Conservation (phyloP, 2,797 vertebrate species). For the Acipenser oxyrinchus region DNA sequence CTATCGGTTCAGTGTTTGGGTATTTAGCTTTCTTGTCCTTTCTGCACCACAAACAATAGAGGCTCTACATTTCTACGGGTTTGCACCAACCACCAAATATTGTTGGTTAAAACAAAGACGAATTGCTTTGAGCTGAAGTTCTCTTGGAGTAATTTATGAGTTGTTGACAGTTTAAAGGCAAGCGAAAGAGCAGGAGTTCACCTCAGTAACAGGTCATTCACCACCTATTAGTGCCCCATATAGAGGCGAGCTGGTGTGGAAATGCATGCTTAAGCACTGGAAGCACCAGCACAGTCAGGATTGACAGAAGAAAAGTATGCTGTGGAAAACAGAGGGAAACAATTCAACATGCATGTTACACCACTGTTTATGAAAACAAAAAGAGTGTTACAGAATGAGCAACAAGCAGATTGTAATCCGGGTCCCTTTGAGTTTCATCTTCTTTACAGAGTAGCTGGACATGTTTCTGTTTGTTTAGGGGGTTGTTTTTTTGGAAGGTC, state of each 20-base stretch:
- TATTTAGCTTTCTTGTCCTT: slow-evolving; percentile 34
- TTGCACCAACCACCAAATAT: slow-evolving; percentile 25
- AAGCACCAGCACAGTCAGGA: too few relatives aligned
- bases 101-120: slow-evolving; percentile 48
- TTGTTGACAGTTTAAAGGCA: slow-evolving; percentile 62
- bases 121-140: slow-evolving; percentile 41
- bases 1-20: slow-evolving; percentile 36
- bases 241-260: slow-evolving; percentile 17
- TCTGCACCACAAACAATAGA: slow-evolving; percentile 41
- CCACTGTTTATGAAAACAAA: too few relatives aligned
- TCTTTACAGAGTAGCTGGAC: too few relatives aligned
- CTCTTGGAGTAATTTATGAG: slow-evolving; percentile 57
- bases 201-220: slow-evolving; percentile 53
- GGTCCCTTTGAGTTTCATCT: too few relatives aligned
- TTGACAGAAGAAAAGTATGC: too few relatives aligned
- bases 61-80: slow-evolving; percentile 19
- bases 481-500: too few relatives aligned
- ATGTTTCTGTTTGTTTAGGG: too few relatives aligned
- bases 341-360: too few relatives aligned
- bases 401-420: too few relatives aligned
- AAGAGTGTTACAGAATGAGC: too few relatives aligned
- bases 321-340: too few relatives aligned
- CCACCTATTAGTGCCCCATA: slow-evolving; percentile 35
- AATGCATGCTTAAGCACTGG: not conserved
- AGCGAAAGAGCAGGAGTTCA: slow-evolving; percentile 53